These are phyloP conservation scores for Drosophila phalerata DNA, from an alignment of 2,888 invertebrate species.

Conservation along the genomic window DNA sequence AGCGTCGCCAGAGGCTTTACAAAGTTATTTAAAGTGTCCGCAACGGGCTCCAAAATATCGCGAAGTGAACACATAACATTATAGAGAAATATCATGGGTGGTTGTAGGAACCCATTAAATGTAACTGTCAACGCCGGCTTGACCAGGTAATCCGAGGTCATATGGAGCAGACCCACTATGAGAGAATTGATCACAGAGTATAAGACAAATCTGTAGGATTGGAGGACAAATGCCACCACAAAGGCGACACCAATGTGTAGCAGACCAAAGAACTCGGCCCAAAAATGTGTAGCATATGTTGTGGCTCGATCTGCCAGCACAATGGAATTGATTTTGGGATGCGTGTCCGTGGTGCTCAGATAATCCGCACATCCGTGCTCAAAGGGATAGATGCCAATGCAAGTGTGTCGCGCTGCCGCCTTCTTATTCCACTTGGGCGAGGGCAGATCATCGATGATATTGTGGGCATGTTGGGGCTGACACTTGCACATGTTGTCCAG, in stretches of 20 bases:
- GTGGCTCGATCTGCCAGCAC: constrained; percentile 87
- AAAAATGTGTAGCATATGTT: constrained; percentile 88
- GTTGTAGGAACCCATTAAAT: constrained; percentile 89
- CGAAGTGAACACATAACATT: constrained; percentile 88
- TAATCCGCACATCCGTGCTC: constrained; percentile 89
- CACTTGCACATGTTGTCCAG: constrained; percentile 75
- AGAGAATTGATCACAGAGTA: constrained; percentile 88
- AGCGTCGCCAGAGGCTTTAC: constrained; percentile 83
- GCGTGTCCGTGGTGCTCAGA: constrained; percentile 88
- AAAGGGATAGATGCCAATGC: constrained; percentile 89
- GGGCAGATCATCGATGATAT: constrained; percentile 71
- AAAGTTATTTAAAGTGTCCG: constrained; percentile 86
- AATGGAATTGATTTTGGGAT: constrained; percentile 87
- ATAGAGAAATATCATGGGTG: constrained; percentile 88
- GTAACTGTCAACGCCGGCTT: constrained; percentile 89
- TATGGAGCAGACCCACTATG: constrained; percentile 88
- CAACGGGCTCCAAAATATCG: constrained; percentile 88
- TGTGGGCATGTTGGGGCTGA: constrained; percentile 48
- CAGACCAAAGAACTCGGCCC: constrained; percentile 89
- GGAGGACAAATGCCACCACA: constrained; percentile 88
- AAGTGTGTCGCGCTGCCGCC: constrained; percentile 58
- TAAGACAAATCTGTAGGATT: constrained; percentile 87
- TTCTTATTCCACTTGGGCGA: constrained; percentile 70
- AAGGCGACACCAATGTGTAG: constrained; percentile 88
- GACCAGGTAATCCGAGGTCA: constrained; percentile 89